phyloP scores from a whole-genome alignment of 2,888 invertebrate species.

The Agrenia bidenticulata region DNA sequence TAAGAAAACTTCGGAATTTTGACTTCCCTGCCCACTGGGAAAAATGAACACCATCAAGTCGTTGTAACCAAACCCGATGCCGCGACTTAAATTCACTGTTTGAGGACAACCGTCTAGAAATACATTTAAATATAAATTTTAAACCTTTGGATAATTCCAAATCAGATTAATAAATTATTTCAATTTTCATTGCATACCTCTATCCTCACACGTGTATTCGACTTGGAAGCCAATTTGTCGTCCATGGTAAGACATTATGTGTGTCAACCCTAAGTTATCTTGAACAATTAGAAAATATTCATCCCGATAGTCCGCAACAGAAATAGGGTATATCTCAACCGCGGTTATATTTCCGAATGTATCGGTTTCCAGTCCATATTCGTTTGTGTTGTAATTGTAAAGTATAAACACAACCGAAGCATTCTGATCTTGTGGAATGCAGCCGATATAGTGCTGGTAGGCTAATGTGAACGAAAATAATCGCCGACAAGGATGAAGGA shows the following conservation, averaged over 20 bases:
- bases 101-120: not conserved
- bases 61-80: slow-evolving; percentile 25
- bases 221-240: slow-evolving; percentile 15
- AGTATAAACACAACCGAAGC: slow-evolving; percentile 28
- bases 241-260: slow-evolving; percentile 36
- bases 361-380: slow-evolving; percentile 4
- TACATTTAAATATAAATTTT: no score
- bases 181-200: slow-evolving; percentile 22
- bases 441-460: slow-evolving; percentile 40
- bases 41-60: slow-evolving; percentile 30
- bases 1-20: slow-evolving; percentile 14
- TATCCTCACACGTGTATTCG: slow-evolving; percentile 24
- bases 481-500: slow-evolving; percentile 16
- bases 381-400: slow-evolving; percentile 33
- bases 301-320: slow-evolving; percentile 32
- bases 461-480: slow-evolving; percentile 38
- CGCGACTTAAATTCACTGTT: slow-evolving; percentile 14
- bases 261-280: slow-evolving; percentile 11
- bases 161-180: no score
- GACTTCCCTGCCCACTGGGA: slow-evolving; percentile 16
- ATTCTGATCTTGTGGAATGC: slow-evolving; percentile 22
- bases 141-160: no score
- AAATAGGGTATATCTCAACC: slow-evolving; percentile 27
- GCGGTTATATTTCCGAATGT: slow-evolving; percentile 22
- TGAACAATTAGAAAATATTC: slow-evolving; percentile 33